Evolutionary conservation across 1,140 invertebrate species (phyloP).

Genomic region (Ganaspis sp.): DNA sequence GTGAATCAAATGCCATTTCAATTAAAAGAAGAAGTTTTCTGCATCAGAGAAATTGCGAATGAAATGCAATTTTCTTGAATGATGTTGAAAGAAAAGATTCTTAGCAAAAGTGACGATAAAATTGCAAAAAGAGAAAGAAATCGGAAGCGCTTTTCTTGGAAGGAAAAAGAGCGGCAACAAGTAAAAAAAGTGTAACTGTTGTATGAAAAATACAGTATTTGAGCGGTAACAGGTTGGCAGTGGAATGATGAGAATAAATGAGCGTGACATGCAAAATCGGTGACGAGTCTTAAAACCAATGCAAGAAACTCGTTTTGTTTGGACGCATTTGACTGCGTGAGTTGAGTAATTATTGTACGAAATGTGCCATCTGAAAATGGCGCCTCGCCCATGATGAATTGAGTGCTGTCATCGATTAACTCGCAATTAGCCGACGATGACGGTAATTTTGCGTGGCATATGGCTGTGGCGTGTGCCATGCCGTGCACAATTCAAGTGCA

Average conservation of each 20-base stretch:
- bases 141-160: no score
- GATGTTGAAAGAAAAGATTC: no score
- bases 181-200: no score
- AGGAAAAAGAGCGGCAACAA: neutral
- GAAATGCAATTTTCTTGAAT: no score
- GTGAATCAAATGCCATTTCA: no score
- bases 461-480: conserved; percentile 69
- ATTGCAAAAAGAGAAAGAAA: no score
- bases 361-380: conserved; percentile 23
- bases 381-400: conserved; percentile 60
- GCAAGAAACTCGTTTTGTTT: conserved; percentile 7
- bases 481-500: conserved; percentile 66
- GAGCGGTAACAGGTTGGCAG: neutral
- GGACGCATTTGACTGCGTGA: neutral
- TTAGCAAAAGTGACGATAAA: no score
- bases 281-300: neutral
- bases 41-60: no score
- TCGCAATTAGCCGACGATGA: conserved; percentile 68
- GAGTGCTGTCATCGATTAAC: conserved; percentile 69
- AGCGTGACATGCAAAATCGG: neutral
- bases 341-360: neutral
- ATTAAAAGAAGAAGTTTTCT: no score
- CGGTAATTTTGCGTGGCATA: conserved; percentile 70
- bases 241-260: neutral
- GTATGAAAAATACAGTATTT: neutral